Conservation (phyloP, 2,797 vertebrate genomes). For the Eutrigla gurnardus region DNA sequence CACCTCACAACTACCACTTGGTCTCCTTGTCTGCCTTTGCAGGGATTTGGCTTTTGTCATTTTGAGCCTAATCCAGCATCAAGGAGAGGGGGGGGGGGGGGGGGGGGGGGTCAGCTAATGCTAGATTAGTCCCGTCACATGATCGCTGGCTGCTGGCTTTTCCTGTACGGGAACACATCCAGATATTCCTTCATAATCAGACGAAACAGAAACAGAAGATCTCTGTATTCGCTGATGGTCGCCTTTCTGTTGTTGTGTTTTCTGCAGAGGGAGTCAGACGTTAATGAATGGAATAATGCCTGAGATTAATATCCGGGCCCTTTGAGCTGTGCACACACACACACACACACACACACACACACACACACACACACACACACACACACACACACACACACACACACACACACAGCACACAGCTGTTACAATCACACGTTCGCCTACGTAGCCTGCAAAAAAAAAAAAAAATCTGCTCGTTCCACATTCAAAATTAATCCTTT, state of each 20-base stretch:
- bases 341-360: slow-evolving; percentile 28
- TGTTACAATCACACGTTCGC: slow-evolving; percentile 26
- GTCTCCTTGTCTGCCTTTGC: slow-evolving; percentile 3
- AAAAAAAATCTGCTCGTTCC: slow-evolving; percentile 24
- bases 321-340: slow-evolving; percentile 34
- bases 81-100: too few species aligned
- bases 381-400: slow-evolving; percentile 21
- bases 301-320: slow-evolving; percentile 63
- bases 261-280: slow-evolving; percentile 34
- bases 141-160: slow-evolving; percentile 45
- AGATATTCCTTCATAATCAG: neutral
- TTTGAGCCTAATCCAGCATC: slow-evolving; percentile 30
- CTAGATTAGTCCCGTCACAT: slow-evolving; percentile 69
- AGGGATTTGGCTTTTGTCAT: slow-evolving; percentile 41
- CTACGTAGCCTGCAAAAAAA: slow-evolving; percentile 13
- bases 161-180: slow-evolving; percentile 21
- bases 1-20: slow-evolving; percentile 17
- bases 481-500: slow-evolving; percentile 18
- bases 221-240: slow-evolving; percentile 27
- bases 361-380: slow-evolving; percentile 21
- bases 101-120: slow-evolving; percentile 45
- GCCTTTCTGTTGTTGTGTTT: slow-evolving; percentile 27
- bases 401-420: slow-evolving; percentile 17
- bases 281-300: slow-evolving; percentile 53
- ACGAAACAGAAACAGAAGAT: neutral